Evolutionary conservation across 2,888 invertebrate genomes (phyloP).

Genomic region (Opisthograptis luteolata): DNA sequence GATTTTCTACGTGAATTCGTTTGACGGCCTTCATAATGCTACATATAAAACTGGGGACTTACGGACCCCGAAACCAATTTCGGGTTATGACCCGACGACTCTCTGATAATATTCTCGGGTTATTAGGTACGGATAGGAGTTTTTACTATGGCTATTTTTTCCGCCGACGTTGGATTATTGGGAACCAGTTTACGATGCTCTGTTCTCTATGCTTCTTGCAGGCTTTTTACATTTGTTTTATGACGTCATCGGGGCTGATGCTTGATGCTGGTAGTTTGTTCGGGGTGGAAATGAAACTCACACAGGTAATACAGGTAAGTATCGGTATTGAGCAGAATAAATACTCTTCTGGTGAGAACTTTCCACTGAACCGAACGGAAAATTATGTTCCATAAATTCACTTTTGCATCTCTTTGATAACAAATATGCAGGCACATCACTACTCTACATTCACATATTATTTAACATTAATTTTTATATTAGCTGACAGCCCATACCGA

Average conservation of each 20-base stretch:
- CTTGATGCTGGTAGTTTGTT: slow-evolving; percentile 40
- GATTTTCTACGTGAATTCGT: slow-evolving; percentile 86
- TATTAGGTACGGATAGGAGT: slow-evolving; percentile 84
- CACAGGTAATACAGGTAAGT: not conserved
- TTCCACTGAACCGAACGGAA: not conserved
- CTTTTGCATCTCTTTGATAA: no score
- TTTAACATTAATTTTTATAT: no score
- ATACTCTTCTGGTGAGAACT: no score
- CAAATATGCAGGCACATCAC: no score
- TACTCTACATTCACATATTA: no score
- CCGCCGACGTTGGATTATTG: slow-evolving; percentile 80
- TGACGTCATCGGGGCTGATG: slow-evolving; percentile 57
- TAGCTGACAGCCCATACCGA: no score
- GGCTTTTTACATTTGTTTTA: slow-evolving; percentile 77
- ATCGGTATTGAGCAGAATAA: not conserved
- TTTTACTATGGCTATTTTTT: slow-evolving; percentile 85
- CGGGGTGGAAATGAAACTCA: slow-evolving; percentile 33
- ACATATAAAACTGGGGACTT: slow-evolving; percentile 85
- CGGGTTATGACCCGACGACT: slow-evolving; percentile 85
- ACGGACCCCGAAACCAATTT: slow-evolving; percentile 85
- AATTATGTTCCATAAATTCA: no score
- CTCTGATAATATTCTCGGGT: slow-evolving; percentile 84
- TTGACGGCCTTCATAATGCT: slow-evolving; percentile 85
- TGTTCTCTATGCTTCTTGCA: slow-evolving; percentile 56
- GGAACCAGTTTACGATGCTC: slow-evolving; percentile 74